phyloP scores from a whole-genome alignment of 1,140 invertebrate species.

The Pseudomyrmex sp. region DNA sequence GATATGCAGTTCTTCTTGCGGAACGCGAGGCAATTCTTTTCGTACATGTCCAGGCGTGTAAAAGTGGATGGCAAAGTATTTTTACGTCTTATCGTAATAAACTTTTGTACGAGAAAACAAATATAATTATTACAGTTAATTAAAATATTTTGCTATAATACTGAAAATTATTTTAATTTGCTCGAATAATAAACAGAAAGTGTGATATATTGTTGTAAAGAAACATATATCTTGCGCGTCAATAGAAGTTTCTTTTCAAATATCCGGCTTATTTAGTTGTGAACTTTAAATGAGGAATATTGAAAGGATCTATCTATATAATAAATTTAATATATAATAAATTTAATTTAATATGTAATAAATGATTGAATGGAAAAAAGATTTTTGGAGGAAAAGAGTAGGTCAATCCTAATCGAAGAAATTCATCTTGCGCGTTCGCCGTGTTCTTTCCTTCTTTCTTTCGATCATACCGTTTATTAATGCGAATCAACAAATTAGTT shows the following conservation, averaged over 20 bases:
- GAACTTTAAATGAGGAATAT: slow-evolving; percentile 20
- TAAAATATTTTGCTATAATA: slow-evolving; percentile 21
- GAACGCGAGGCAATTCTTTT: slow-evolving; percentile 31
- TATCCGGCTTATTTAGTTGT: slow-evolving; percentile 32
- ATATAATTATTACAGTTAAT: slow-evolving; percentile 28
- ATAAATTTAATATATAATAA: slow-evolving; percentile 40
- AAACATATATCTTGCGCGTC: neutral
- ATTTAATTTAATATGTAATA: slow-evolving; percentile 39
- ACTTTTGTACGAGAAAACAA: neutral
- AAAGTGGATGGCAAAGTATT: neutral
- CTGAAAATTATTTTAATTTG: neutral
- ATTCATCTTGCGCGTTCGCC: slow-evolving; percentile 53
- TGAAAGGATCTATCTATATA: slow-evolving; percentile 1
- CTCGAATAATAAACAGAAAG: neutral
- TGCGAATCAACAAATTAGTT: slow-evolving; percentile 29
- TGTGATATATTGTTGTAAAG: slow-evolving; percentile 9
- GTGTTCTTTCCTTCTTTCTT: neutral
- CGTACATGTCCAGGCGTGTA: neutral
- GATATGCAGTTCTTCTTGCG: slow-evolving; percentile 27
- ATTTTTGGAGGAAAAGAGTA: slow-evolving; percentile 10
- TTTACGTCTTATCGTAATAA: slow-evolving; percentile 5
- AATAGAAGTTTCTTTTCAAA: neutral
- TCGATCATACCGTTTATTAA: slow-evolving; percentile 39
- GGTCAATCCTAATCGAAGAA: slow-evolving; percentile 49
- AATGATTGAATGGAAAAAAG: neutral